Percentiles rank a stretch among this genome's conserved stretches.
phyloP scores from a whole-genome alignment of 2,797 vertebrate species.

The Rousettus madagascariensis region DNA sequence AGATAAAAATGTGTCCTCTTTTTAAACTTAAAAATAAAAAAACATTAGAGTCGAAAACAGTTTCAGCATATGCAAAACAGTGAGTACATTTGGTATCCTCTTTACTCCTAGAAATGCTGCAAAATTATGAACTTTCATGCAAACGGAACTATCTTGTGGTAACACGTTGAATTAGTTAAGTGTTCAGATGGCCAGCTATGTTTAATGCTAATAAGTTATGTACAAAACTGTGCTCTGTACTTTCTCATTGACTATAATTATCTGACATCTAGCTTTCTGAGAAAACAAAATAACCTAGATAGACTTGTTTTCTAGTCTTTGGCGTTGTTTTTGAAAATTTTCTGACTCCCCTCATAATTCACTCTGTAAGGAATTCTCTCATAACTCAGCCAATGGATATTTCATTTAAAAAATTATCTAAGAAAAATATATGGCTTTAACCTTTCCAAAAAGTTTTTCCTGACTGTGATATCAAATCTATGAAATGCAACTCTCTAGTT shows the following conservation, averaged over 20 bases:
- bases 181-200: background rate
- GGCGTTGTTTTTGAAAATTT: conserved; percentile 27
- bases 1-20: background rate
- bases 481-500: background rate
- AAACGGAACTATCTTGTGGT: conserved; percentile 17
- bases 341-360: background rate
- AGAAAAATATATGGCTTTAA: conserved; percentile 39
- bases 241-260: conserved; percentile 26
- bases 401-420: conserved; percentile 34
- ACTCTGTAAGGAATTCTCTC: background rate
- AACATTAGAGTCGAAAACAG: background rate
- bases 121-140: conserved; percentile 30
- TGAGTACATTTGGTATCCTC: background rate
- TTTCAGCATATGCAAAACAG: conserved; percentile 7
- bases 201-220: conserved; percentile 7
- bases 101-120: background rate
- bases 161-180: conserved; percentile 21
- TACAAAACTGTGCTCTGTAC: background rate
- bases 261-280: background rate
- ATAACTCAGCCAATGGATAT: background rate
- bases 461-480: background rate
- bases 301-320: background rate
- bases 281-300: conserved; percentile 1
- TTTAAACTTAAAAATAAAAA: conserved; percentile 27
- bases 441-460: conserved; percentile 18